Evolutionary conservation across 2,797 vertebrate genomes (phyloP).

Genomic region (Artibeus jamaicensis): DNA sequence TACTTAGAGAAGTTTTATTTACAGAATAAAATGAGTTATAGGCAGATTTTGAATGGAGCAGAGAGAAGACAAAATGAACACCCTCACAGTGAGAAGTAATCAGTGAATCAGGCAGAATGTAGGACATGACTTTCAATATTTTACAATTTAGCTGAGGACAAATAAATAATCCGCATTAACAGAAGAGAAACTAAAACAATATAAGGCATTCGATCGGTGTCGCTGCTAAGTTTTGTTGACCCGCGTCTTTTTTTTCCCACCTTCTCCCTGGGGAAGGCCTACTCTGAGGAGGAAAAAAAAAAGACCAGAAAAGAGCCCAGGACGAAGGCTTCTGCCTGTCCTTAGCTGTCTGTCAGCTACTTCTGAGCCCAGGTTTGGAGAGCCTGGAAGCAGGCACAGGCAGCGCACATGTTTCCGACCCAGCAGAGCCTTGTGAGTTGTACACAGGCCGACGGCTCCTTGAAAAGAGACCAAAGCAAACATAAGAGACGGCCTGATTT

Average conservation of each 20-base stretch:
- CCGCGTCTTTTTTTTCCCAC: not conserved
- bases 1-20: not conserved
- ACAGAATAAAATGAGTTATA: not conserved
- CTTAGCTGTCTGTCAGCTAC: not conserved
- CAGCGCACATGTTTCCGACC: rapidly evolving
- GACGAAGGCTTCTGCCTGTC: not conserved
- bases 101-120: not conserved
- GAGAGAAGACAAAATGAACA: not conserved
- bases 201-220: not conserved
- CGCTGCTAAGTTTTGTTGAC: not conserved
- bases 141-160: not conserved
- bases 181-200: not conserved
- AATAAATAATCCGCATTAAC: not conserved
- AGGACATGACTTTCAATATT: not conserved
- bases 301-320: not conserved
- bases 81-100: not conserved
- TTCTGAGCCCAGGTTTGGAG: not conserved
- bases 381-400: not conserved
- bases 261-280: not conserved
- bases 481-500: not conserved
- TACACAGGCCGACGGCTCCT: not conserved
- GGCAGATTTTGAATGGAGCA: not conserved
- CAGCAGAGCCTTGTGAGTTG: not conserved
- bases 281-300: not conserved
- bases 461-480: not conserved